Conservation (phyloP, 2,888 invertebrate genomes). For the Ormyrus rosae region DNA sequence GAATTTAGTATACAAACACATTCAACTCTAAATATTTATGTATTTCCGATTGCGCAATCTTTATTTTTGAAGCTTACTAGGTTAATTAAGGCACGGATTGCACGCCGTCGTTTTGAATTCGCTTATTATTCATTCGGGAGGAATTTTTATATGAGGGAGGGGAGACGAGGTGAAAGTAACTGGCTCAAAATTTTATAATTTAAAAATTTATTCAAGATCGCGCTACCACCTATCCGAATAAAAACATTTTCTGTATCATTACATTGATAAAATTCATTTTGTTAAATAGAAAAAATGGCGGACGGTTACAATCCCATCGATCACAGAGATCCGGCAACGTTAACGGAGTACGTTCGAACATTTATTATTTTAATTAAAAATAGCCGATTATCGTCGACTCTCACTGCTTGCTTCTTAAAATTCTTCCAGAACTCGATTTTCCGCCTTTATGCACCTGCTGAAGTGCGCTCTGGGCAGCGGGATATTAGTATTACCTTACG, state of each 20-base stretch:
- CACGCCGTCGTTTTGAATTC: too few species aligned
- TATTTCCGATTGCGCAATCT: background rate
- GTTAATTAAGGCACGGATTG: too few species aligned
- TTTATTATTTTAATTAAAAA: background rate
- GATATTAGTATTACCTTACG: slow-evolving; percentile 92
- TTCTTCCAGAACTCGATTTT: slow-evolving; percentile 80
- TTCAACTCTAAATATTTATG: slow-evolving; percentile 1
- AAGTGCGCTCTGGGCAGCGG: slow-evolving; percentile 95
- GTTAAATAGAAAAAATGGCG: background rate
- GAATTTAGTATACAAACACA: background rate
- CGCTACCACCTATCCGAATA: background rate
- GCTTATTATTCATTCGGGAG: too few species aligned
- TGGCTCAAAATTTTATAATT: too few species aligned
- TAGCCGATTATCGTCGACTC: too few species aligned
- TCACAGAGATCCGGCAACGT: slow-evolving; percentile 8
- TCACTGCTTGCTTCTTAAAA: background rate
- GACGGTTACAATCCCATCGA: slow-evolving; percentile 30
- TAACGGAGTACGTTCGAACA: background rate
- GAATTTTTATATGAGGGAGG: too few species aligned
- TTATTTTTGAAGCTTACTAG: too few species aligned
- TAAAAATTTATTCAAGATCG: too few species aligned
- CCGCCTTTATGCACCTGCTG: slow-evolving; percentile 90
- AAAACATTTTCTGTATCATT: background rate
- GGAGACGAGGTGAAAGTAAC: too few species aligned
- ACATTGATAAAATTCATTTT: background rate